These are phyloP conservation scores for Rhopalosiphum maidis DNA, from an alignment of 1,140 invertebrate species.

Conservation along the genomic window DNA sequence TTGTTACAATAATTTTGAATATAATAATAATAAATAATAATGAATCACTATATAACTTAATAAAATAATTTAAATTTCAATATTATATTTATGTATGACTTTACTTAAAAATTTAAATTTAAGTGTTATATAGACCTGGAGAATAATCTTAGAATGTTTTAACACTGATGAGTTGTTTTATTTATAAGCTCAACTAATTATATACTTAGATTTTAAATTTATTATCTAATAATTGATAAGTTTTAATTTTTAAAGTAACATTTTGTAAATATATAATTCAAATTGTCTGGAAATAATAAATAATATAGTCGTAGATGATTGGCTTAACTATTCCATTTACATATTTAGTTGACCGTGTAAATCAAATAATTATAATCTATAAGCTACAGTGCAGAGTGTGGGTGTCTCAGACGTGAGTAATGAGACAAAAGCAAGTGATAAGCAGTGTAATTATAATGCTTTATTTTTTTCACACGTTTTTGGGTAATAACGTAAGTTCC, in stretches of 20 bases:
- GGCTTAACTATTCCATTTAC: not conserved
- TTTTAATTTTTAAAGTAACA: no score
- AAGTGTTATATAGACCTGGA: not conserved
- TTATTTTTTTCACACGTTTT: not conserved
- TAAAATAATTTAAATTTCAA: not conserved
- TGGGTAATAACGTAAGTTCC: not conserved
- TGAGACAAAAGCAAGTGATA: not conserved
- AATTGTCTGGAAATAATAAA: no score
- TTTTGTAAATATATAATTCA: no score
- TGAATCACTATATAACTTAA: not conserved
- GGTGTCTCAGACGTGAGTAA: no score
- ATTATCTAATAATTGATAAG: no score
- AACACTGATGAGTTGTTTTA: no score
- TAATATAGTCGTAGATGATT: not conserved
- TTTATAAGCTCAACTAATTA: no score
- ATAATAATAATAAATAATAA: not conserved
- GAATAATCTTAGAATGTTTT: not conserved
- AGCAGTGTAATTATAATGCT: not conserved
- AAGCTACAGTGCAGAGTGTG: not conserved
- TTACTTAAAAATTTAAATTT: not conserved
- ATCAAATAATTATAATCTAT: not conserved
- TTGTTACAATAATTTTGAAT: not conserved
- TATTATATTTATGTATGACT: not conserved
- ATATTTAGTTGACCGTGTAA: not conserved
- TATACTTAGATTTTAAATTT: no score